These are phyloP conservation scores for Rhegmatorhina hoffmannsi DNA, from an alignment of 2,113 vertebrate species.

Conservation along the genomic window DNA sequence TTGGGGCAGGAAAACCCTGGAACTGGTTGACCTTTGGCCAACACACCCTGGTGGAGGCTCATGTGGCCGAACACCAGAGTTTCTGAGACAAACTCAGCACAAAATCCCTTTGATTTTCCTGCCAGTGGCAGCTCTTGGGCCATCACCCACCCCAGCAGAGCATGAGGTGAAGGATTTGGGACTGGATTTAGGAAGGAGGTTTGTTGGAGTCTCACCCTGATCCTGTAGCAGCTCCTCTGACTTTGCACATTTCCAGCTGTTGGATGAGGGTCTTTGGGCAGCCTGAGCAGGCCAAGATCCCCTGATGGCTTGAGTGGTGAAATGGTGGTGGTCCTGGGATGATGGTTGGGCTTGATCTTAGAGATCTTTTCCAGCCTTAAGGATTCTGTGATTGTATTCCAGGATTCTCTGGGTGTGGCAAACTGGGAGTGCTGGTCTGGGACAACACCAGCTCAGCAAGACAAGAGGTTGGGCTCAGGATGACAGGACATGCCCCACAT, in stretches of 20 bases:
- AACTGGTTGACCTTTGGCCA: neutral
- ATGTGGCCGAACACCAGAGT: neutral
- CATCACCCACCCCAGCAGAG: neutral
- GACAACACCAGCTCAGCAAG: accelerated
- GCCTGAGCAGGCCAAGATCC: neutral
- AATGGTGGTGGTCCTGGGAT: neutral
- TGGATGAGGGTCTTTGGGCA: neutral
- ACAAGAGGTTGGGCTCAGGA: neutral
- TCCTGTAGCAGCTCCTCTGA: neutral
- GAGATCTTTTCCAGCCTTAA: neutral
- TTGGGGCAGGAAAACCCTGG: neutral
- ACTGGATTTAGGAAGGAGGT: neutral
- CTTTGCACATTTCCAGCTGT: neutral
- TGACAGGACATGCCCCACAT: accelerated
- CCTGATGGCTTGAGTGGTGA: neutral
- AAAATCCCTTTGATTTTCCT: neutral
- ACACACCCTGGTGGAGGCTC: neutral
- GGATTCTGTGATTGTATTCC: neutral
- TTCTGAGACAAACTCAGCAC: neutral
- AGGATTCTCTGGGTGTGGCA: neutral
- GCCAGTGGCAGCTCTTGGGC: neutral
- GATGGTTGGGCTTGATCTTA: neutral
- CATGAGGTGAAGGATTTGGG: neutral
- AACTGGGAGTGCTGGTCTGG: neutral
- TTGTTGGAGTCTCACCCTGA: neutral